A percentile compares a stretch with the other conserved stretches of the same genome.
Evolutionary conservation across 2,888 invertebrate genomes (phyloP).

Genomic region (Campaea margaritaria): DNA sequence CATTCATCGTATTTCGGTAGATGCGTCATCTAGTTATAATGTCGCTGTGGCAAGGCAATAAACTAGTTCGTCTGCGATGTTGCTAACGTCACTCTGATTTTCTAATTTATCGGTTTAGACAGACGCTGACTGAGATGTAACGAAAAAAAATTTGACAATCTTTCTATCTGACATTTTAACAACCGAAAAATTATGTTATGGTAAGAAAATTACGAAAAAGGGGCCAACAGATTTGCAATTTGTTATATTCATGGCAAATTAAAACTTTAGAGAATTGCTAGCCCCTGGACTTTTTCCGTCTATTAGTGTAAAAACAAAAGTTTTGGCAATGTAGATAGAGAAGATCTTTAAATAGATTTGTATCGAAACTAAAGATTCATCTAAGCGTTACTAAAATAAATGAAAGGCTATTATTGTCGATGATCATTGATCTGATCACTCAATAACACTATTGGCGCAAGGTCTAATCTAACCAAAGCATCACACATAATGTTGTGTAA

Average conservation of each 20-base stretch:
- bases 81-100: slow-evolving; percentile 62
- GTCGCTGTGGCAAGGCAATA: slow-evolving; percentile 60
- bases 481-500: too few species aligned
- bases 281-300: too few species aligned
- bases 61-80: slow-evolving; percentile 62
- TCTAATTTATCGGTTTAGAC: slow-evolving; percentile 17
- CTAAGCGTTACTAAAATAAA: not conserved
- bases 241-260: slow-evolving; percentile 2
- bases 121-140: slow-evolving; percentile 9
- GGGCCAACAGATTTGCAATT: slow-evolving; percentile 3
- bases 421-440: slow-evolving; percentile 19
- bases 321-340: too few species aligned
- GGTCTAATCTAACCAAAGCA: slow-evolving; percentile 2
- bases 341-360: not conserved
- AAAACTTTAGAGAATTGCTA: not conserved
- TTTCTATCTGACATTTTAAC: not conserved
- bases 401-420: slow-evolving; percentile 22
- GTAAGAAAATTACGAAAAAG: slow-evolving; percentile 5
- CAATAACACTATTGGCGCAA: slow-evolving; percentile 10
- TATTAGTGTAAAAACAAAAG: too few species aligned
- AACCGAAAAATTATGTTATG: slow-evolving; percentile 2
- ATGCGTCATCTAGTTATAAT: slow-evolving; percentile 73
- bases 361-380: not conserved
- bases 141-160: slow-evolving; percentile 10
- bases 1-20: slow-evolving; percentile 59